These are phyloP conservation scores for Aleiodes leptofemur DNA, from an alignment of 2,888 invertebrate species.

Conservation along the genomic window DNA sequence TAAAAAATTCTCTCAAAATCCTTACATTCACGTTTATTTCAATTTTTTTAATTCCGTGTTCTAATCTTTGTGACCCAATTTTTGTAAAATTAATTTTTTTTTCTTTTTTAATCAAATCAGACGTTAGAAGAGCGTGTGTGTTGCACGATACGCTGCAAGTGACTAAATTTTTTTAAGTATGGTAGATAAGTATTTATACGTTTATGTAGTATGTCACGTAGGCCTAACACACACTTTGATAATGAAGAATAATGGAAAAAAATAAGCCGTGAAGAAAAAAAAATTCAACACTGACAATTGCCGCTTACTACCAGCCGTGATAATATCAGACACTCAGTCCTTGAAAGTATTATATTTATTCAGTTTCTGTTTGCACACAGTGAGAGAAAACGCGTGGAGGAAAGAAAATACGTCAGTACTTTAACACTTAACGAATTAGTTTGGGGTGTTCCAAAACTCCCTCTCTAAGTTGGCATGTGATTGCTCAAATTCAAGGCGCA, in stretches of 20 bases:
- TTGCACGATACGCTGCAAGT: no score
- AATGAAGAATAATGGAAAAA: background rate
- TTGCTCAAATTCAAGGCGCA: background rate
- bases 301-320: constrained; percentile 60
- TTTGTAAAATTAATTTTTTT: no score
- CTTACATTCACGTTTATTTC: background rate
- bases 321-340: constrained; percentile 61
- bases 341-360: constrained; percentile 56
- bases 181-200: constrained; percentile 27
- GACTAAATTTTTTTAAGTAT: constrained; percentile 15
- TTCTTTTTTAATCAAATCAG: no score
- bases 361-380: background rate
- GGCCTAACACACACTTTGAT: constrained; percentile 2
- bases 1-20: constrained; percentile 32
- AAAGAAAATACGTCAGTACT: background rate
- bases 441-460: background rate
- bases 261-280: background rate
- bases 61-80: background rate
- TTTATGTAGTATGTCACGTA: constrained; percentile 8
- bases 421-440: constrained; percentile 7
- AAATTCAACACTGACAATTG: background rate
- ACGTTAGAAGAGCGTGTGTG: no score
- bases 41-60: no score
- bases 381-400: background rate
- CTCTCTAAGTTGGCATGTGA: background rate